Evolutionary conservation across 1,140 invertebrate genomes (phyloP), one percentile per base, ranked within the genome.

Genomic region (Drosophila subobscura): DNA sequence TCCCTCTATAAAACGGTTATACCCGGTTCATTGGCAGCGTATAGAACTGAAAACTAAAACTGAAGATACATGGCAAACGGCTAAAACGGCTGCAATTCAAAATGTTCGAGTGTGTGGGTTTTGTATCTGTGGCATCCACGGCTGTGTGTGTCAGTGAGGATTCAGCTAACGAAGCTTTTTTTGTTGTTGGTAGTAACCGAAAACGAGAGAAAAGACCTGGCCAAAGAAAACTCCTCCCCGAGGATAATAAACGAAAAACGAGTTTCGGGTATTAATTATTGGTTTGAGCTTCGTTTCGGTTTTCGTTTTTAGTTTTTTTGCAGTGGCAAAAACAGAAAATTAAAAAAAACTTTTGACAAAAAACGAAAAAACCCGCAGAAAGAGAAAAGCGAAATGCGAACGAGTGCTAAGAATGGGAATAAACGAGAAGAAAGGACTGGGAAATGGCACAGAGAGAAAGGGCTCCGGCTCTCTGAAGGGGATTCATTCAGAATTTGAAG

Each of bases 261-360:
- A 50, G 77, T 70, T 72, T 79, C 54, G 60, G 77, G 77, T 80
- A 80, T 80, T 80, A 80, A 80, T 80, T 80, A 80, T 80, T 80
- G 77, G 77, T 80, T 80, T 72, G 72, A 72, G 77, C 77, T 72
- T 80, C 66, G 77, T 50, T 71, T 71, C 56, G 58, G 71, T 64
- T 12, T 33, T 37, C 10, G 45, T 42, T 10, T 33, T 33, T 12
- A 3, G 33, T 12, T 37, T 37, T 33, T 37, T 67, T 20, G 16
- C 16, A 1, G 53, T 61, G 60, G 66, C 59, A 50, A 55, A 74
- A 50, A 50, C 65, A 55, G 49, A 58, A 45, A 54, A 55, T 45
- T 44, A 57, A 45, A 63, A 73, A 47, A 56, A 25, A 14, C 41
- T n/a, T 23, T 23, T 16, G 10, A 20, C 5, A 42, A n/a, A 20